Percentiles rank a stretch among this genome's conserved stretches.
phyloP scores from a whole-genome alignment of 2,888 invertebrate genomes.

The Papilio elwesi region DNA sequence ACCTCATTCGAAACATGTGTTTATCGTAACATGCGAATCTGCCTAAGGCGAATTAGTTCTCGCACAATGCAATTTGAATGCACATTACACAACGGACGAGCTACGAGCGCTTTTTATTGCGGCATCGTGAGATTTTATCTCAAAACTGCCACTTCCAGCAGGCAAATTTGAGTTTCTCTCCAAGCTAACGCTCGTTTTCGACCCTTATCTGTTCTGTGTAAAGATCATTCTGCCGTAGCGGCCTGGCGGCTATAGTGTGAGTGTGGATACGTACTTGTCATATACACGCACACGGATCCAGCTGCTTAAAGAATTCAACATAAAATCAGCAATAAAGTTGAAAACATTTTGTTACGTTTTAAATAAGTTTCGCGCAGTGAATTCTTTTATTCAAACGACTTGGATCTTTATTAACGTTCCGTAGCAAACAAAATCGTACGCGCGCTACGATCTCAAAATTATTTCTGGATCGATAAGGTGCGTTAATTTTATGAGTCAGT shows the following conservation, averaged over 20 bases:
- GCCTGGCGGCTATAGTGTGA: constrained; percentile 60
- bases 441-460: constrained; percentile 63
- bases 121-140: constrained; percentile 84
- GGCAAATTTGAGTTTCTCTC: constrained; percentile 79
- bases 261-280: constrained; percentile 63
- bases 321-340: constrained; percentile 84
- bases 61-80: constrained; percentile 85
- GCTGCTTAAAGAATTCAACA: constrained; percentile 82
- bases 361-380: constrained; percentile 76
- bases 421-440: constrained; percentile 66
- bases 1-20: constrained; percentile 78
- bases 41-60: constrained; percentile 84
- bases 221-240: constrained; percentile 59
- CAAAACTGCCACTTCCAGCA: constrained; percentile 83
- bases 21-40: constrained; percentile 83
- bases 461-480: constrained; percentile 82
- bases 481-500: constrained; percentile 84
- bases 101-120: constrained; percentile 84
- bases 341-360: constrained; percentile 84
- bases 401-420: constrained; percentile 63
- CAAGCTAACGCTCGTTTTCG: constrained; percentile 58
- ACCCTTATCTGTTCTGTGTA: constrained; percentile 64
- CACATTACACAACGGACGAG: constrained; percentile 84
- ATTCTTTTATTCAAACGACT: constrained; percentile 57
- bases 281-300: constrained; percentile 70